Evolutionary conservation across 2,113 vertebrate genomes (phyloP), one percentile per base, ranked within the genome.

Genomic region (Pholis gunnellus): DNA sequence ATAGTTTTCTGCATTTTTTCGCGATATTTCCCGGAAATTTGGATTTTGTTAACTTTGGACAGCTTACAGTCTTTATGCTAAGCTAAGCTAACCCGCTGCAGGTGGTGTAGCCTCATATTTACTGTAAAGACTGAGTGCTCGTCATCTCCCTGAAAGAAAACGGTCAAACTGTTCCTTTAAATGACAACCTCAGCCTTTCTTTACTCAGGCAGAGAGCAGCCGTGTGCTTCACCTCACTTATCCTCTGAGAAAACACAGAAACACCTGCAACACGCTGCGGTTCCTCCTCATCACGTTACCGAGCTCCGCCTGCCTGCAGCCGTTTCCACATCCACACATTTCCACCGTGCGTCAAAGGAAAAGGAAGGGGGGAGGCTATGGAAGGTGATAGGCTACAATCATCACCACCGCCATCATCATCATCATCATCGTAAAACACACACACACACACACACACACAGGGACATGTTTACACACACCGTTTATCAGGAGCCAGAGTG

Each of bases 321-420:
- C 44, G 17, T 31, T 69, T 69, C 64, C 64, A 67, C 64, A 64
- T 38, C 50, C 13, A 59, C 77, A 77, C 83, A 27, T 80, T 83
- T 76, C 76, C 84, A 46, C 82, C 6, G 80, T 83, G 77, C 75
- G 72, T 86, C 82, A 88, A 79, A 85, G 85, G 72, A 81, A 83
- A 67, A 83, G 57, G 54, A 71, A 83, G 57, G 54, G 60, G 60
- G 70, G 66, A 34, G 57, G 50, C 46, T 0, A 59, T 75, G 82
- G 79, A 82, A 90, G 82, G 46, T 50, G 76, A 91, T 89, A 84
- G 85, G 86, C 83, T 69, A 52, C 87, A 84, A 89, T 88, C 72
- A 90, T 64, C 83, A 59, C 63, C 66, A 7, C 56, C 73, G 9
- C 7, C 82, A 82, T 2, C 78, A n/a, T 27, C 52, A 50, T 27